Evolutionary conservation across 92 coral and sea anemone genomes (phyloP), one percentile per base, ranked within the genome.

Genomic region (Palythoa grandiflora): DNA sequence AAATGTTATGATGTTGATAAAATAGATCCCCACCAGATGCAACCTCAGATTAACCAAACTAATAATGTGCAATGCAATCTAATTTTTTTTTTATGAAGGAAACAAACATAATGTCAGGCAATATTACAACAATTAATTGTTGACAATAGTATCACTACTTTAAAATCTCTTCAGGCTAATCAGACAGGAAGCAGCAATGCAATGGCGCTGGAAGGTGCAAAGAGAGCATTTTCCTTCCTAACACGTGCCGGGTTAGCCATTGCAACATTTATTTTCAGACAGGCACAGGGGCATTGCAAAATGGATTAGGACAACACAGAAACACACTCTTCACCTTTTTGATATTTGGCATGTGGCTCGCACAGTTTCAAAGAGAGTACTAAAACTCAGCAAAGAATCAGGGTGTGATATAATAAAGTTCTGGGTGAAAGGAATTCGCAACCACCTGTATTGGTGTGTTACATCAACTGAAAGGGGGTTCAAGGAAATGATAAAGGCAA

Each of bases 221-320:
- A 84, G 47, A 51, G 61, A 20, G 66, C 79, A 40, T 84, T 84
- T 53, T 51, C 71, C 68, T 84, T 84, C 68, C 73, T 84, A 57
- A 73, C 76, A 84, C 79, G 44, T 50, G 88, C 79, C 4, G 78
- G 88, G 65, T 47, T 84, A 10, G 78, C 44, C 52, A 73, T 84
- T 35, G 68, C 6, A 61, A 71, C 60, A 28, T 84, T 84, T 57
- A 72, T 70, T 38, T 38, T 72, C 88, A 28, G 88, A 84, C 78
- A 75, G 88, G 70, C 88, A 84, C 78, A 77, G 79, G 78, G 80
- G 88, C 37, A 70, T 84, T 84, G 87, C 78, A 38, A 84, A 84
- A 70, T 84, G 79, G 87, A 75, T 84, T n/a, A 68, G 80, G 51
- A 66, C 71, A 68, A 40, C 66, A 13, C 76, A 77, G 13, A 75